Base-by-base conservation (phyloP, 2,797 vertebrate species). In the Crax fasciolata region DNA sequence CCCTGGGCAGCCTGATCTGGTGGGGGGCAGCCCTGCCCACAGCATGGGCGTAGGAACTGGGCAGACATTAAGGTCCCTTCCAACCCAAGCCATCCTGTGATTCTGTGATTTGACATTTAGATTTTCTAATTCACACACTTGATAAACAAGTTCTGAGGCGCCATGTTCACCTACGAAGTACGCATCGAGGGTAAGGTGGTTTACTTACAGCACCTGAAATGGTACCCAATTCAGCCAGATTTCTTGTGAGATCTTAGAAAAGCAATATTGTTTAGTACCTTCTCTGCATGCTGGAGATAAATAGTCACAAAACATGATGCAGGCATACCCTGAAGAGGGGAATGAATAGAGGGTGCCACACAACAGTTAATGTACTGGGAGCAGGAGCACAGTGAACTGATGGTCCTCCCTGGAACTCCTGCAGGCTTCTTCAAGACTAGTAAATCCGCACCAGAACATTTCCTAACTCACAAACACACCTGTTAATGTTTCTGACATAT, bases 391-490 rank as follows among this genome's bases (percentile, higher is more conserved):
- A 43, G 18, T 7, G 20, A 67, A 38, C 24, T 15, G 4, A 67
- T 2, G 9, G 25, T 38, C 35, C n/a, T 39, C 25, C 38, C 38
- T 70, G n/a, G 27, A 68, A 39, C 13, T n/a, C 9, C 12, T 68
- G n/a, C 27, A 46, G 28, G 32, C 17, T 27, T 72, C 51, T 77
- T 63, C 32, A 46, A 76, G 28, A n/a, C 44, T 32, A 32, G 19
- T 51, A 71, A 51, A 65, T 16, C 27, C 20, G n/a, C 23, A 58
- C 44, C 49, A 52, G 51, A 57, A 41, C 28, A 46, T 3, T 5
- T 75, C 44, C 70, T 19, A 70, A 46, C 19, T 30, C 28, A 28
- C 1, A 0, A 16, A 51, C 4, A 46, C 0, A 0, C 43, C 39
- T 51, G 15, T 43, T 57, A 51, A 32, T 28, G 25, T 28, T 79